phyloP scores from a whole-genome alignment of 2,888 invertebrate species.

The Blastobasis lacticolella region DNA sequence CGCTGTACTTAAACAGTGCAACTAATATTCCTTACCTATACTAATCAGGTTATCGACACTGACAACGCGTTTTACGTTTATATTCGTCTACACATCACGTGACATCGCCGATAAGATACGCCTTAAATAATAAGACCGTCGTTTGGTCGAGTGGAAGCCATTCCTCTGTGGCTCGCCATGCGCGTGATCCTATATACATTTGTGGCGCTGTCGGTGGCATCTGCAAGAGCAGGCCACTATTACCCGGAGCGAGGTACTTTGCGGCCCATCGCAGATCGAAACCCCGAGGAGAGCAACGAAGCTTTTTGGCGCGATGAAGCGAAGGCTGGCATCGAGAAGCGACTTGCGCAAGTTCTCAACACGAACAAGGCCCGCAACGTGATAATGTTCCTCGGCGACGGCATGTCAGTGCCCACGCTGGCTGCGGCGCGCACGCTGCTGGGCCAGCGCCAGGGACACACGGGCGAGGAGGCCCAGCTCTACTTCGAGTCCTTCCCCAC shows the following conservation, averaged over 20 bases:
- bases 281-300: slow-evolving; percentile 15
- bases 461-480: slow-evolving; percentile 75
- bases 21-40: no score
- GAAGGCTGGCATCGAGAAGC: slow-evolving; percentile 40
- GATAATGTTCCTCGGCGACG: slow-evolving; percentile 83
- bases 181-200: neutral
- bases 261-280: slow-evolving; percentile 2
- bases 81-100: no score
- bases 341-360: slow-evolving; percentile 35
- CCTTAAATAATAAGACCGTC: no score
- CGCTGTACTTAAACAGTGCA: no score
- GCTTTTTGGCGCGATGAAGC: slow-evolving; percentile 61
- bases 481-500: slow-evolving; percentile 77
- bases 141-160: no score
- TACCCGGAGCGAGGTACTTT: slow-evolving; percentile 9
- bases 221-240: slow-evolving; percentile 15
- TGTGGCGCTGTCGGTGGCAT: slow-evolving; percentile 2
- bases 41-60: no score
- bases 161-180: neutral
- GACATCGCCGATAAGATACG: no score
- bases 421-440: slow-evolving; percentile 77
- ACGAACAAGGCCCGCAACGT: slow-evolving; percentile 58
- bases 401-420: slow-evolving; percentile 81
- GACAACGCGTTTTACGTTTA: no score
- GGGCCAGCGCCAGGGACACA: slow-evolving; percentile 68